Base-by-base conservation (phyloP, 2,113 vertebrate species). In the Propithecus coquereli region DNA sequence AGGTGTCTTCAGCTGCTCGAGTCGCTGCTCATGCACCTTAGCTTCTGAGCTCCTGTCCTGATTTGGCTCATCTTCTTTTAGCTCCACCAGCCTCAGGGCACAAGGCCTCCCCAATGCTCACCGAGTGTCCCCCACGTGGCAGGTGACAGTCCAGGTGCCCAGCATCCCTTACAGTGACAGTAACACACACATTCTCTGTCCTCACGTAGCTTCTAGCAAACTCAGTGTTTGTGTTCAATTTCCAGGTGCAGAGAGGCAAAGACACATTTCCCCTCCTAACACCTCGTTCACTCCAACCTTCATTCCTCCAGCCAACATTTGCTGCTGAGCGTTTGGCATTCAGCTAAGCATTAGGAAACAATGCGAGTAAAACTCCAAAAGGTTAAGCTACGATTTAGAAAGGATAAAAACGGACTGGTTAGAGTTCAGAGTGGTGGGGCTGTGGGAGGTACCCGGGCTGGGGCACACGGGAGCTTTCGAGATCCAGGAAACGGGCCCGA, bases 121-220 rank as follows among this genome's bases (percentile, higher is more conserved):
- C 65, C 0, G 1, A 63, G 37, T 1, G 5, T 57, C 32, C 79
- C 45, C 9, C 1, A 9, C 0, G 6, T 65, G 54, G 17, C 76
- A 54, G 66, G 66, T 20, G 10, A 54, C 25, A 61, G 77, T 25
- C n/a, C 27, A 45, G 77, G 76, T 32, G 25, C 43, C 59, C 54
- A 13, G 50, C n/a, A 25, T 70, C 76, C 68, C 59, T 43, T 40
- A 10, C 1, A 3, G 27, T 0, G 8, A n/a, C 32, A 12, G 25
- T 25, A 34, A 50, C 32, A 66, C 45, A 27, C 32, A 20, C 5
- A 22, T n/a, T 34, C 45, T 76, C n/a, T 43, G 27, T 6, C 70
- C 40, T 54, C 90, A 70, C 2, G 20, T 11, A 59, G 22, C 50
- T n/a, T 59, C 65, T 71, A 43, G 74, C 20, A 32, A 34, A 71